Conservation (phyloP, 2,797 vertebrate genomes). For the Arnoldichthys spilopterus region DNA sequence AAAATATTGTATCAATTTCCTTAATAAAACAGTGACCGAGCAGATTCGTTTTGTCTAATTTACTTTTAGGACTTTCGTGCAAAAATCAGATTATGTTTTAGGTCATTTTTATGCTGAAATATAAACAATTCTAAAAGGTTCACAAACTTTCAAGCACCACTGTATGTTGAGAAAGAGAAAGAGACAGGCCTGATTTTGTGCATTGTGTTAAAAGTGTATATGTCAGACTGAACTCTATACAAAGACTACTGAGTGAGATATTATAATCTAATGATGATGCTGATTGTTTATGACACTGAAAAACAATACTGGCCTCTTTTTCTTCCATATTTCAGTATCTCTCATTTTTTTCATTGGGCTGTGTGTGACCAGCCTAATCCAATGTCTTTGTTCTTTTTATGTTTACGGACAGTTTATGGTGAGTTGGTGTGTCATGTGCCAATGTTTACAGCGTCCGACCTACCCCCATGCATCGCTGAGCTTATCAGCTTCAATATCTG, state of each 20-base stretch:
- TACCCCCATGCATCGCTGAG: neutral
- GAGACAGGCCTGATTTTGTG: neutral
- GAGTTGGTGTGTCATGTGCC: neutral
- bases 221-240: neutral
- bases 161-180: no score
- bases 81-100: no score
- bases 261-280: neutral
- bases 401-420: neutral
- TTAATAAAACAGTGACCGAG: no score
- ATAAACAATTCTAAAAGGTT: no score
- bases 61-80: no score
- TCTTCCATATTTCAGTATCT: neutral
- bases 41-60: no score
- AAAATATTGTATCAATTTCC: no score
- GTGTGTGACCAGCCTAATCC: no score
- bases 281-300: slow-evolving; percentile 3
- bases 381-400: neutral
- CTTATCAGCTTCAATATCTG: slow-evolving; percentile 8
- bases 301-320: neutral
- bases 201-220: no score
- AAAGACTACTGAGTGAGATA: neutral
- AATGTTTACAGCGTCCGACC: neutral
- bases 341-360: neutral
- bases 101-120: no score
- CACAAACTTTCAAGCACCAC: no score